Conservation (phyloP, 2,888 invertebrate genomes). For the Tetragnatha montana region DNA sequence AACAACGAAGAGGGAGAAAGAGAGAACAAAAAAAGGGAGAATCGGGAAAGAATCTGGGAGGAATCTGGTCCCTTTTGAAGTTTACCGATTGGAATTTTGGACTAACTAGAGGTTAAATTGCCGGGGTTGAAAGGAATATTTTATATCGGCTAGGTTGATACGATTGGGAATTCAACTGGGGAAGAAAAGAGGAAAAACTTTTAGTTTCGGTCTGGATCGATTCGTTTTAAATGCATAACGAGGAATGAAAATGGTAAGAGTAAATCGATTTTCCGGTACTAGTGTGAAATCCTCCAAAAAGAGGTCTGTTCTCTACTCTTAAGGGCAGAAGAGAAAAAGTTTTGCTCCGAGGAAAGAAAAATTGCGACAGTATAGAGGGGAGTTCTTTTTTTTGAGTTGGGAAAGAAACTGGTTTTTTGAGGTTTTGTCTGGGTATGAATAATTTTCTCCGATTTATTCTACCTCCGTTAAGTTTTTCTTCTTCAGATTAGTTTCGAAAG, state of each 20-base stretch:
- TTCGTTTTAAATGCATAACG: conserved; percentile 46
- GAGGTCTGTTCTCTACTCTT: neutral
- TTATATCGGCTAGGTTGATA: conserved; percentile 49
- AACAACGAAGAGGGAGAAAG: conserved; percentile 34
- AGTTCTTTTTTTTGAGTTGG: neutral
- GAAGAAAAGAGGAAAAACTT: neutral
- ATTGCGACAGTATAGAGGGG: neutral
- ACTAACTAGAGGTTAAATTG: conserved; percentile 66
- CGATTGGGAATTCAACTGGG: conserved; percentile 23
- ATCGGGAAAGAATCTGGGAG: conserved; percentile 21
- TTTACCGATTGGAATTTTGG: conserved; percentile 49
- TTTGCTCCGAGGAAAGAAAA: neutral
- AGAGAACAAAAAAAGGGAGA: neutral
- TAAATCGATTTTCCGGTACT: conserved; percentile 25
- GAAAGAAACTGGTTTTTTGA: neutral
- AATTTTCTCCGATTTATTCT: neutral
- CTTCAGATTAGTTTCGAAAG: too few relatives aligned
- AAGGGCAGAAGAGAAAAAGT: conserved; percentile 1
- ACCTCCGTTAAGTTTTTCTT: neutral
- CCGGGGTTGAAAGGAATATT: conserved; percentile 53
- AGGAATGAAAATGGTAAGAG: conserved; percentile 23
- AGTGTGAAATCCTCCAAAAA: neutral
- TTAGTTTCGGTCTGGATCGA: conserved; percentile 2
- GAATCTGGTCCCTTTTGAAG: conserved; percentile 53
- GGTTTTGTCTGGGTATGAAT: neutral